These are phyloP conservation scores for Linhomoeus sp. DNA, from an alignment of 2,888 invertebrate species.

Conservation along the genomic window DNA sequence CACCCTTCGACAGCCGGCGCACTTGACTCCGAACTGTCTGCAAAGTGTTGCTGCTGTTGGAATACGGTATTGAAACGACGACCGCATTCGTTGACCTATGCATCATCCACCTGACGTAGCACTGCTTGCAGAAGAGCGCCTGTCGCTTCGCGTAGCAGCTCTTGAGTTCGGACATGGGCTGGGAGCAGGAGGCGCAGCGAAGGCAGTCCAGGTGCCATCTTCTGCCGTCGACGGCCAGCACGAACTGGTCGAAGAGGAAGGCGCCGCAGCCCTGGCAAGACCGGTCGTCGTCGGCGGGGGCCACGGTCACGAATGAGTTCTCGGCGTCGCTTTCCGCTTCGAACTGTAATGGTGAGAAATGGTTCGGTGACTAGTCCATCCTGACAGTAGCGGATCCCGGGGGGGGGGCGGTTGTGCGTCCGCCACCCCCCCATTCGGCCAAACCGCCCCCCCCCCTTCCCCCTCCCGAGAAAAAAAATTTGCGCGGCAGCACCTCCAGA, in stretches of 20 bases:
- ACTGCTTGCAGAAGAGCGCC: slow-evolving; percentile 15
- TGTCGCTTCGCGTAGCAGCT: slow-evolving; percentile 14
- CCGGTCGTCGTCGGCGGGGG: no score
- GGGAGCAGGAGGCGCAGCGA: slow-evolving; percentile 8
- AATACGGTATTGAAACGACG: background rate
- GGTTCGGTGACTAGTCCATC: no score
- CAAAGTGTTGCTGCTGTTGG: slow-evolving; percentile 17
- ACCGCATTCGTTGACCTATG: background rate
- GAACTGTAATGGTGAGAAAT: no score
- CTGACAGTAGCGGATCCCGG: no score
- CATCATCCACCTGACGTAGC: slow-evolving; percentile 10
- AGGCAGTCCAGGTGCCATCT: slow-evolving; percentile 11
- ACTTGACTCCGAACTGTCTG: slow-evolving; percentile 88
- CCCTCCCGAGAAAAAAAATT: no score
- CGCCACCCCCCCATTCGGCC: no score
- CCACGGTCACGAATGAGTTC: no score
- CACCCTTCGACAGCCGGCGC: slow-evolving; percentile 76
- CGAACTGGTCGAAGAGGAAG: slow-evolving; percentile 1
- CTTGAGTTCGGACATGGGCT: slow-evolving; percentile 7
- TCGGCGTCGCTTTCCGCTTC: no score
- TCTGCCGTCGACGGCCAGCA: background rate
- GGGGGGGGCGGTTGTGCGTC: no score
- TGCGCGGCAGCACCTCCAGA: no score
- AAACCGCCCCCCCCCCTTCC: no score
- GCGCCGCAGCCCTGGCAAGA: slow-evolving; percentile 4